Evolutionary conservation across 1,140 invertebrate species (phyloP), one percentile per base, ranked within the genome.

Genomic region (Atta cephalotes): DNA sequence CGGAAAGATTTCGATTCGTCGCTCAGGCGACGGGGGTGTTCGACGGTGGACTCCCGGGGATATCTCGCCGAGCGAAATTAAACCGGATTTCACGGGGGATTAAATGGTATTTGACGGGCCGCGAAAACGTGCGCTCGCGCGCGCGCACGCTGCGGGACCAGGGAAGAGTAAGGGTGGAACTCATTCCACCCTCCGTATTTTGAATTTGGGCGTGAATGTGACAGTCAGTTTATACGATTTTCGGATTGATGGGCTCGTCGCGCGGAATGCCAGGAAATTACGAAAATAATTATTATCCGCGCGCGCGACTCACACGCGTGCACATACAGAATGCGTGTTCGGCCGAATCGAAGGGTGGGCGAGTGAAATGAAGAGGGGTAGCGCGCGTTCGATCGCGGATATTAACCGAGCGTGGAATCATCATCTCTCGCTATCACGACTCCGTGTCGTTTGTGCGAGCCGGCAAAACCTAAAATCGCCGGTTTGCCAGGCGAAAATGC

Each of bases 141-240:
- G 58, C 62, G 68, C 9, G 39, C 39, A 14, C n/a, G 45, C 51
- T 58, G 21, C 10, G 3, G 6, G n/a, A 12, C 39, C 18, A 10
- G n/a, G 7, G 16, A 10, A 45, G 28, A 9, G 2, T 7, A 21
- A 45, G 21, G 39, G 56, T n/a, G 56, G n/a, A n/a, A 14, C 10
- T 4, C 65, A 3, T 16, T 28, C 80, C 60, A 62, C 62, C 60
- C 88, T 78, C 72, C 63, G 89, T 86, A 88, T 92, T 94, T 92
- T 87, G 92, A 91, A 89, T 92, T 92, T 91, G 87, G 91, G 92
- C 92, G 92, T 92, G 93, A 94, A 92, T 88, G 91, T 93, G 93
- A 94, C 92, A 93, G 92, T 94, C 90, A 92, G 93, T 94, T 93
- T 94, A 94, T 94, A 93, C 93, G 92, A 94, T 94, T 93, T 91